Percentiles rank a stretch among this genome's conserved stretches.
phyloP scores from a whole-genome alignment of 2,888 invertebrate species.

The Temnothorax rugatulus region DNA sequence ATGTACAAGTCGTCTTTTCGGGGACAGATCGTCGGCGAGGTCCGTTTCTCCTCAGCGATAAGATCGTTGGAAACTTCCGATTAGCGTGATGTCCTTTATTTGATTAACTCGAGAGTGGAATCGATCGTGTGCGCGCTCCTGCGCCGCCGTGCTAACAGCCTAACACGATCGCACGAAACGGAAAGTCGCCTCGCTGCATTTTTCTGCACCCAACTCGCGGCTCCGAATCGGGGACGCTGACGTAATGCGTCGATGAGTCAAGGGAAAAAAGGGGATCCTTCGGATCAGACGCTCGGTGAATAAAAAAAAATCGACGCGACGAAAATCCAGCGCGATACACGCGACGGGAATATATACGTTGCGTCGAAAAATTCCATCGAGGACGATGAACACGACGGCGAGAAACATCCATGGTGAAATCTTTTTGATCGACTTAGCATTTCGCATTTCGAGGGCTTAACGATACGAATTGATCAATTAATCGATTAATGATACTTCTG shows the following conservation, averaged over 20 bases:
- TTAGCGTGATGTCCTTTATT: slow-evolving; percentile 33
- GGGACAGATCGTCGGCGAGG: neutral
- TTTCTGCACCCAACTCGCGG: slow-evolving; percentile 56
- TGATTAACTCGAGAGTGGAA: slow-evolving; percentile 16
- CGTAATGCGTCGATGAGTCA: slow-evolving; percentile 62
- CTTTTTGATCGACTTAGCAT: neutral
- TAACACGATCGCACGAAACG: slow-evolving; percentile 47
- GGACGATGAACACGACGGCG: neutral
- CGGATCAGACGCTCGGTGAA: slow-evolving; percentile 7
- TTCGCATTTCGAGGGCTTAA: neutral
- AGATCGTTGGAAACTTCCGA: neutral
- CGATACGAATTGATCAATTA: neutral
- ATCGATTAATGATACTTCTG: neutral
- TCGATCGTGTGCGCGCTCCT: slow-evolving; percentile 41
- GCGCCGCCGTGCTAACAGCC: neutral
- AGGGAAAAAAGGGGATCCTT: slow-evolving; percentile 56
- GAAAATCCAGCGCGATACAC: slow-evolving; percentile 54
- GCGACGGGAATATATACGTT: neutral
- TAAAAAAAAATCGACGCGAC: slow-evolving; percentile 44
- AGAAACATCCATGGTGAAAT: neutral
- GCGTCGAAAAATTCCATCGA: slow-evolving; percentile 9
- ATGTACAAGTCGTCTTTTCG: neutral
- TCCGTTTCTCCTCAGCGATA: neutral
- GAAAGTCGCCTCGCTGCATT: slow-evolving; percentile 50
- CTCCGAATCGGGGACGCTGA: slow-evolving; percentile 66